Conservation (phyloP, 2,797 vertebrate genomes). For the Squalus acanthias region DNA sequence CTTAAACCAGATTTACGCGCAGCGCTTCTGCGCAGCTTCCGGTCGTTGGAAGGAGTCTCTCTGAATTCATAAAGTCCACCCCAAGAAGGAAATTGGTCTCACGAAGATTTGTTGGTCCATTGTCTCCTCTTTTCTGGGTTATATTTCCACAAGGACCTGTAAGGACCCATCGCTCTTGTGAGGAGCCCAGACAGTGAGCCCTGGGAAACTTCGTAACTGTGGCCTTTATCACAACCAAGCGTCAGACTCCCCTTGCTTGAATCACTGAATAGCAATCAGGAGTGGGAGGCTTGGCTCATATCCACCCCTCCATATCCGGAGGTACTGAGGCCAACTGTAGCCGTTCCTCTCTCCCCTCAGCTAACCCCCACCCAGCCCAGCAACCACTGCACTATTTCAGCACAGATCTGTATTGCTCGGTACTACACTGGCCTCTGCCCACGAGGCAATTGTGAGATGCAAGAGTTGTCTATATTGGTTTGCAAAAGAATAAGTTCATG, state of each 20-base stretch:
- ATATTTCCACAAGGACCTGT: too few species aligned
- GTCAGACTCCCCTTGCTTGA: neutral
- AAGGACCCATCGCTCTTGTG: too few species aligned
- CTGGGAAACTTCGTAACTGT: too few species aligned
- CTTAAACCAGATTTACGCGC: too few species aligned
- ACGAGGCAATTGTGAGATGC: neutral
- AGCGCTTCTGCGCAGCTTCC: too few species aligned
- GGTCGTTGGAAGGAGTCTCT: too few species aligned
- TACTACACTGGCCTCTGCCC: neutral
- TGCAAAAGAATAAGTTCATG: neutral
- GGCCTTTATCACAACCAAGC: neutral
- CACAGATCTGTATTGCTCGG: neutral
- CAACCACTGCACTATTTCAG: neutral
- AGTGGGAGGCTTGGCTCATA: neutral
- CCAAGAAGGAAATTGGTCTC: too few species aligned
- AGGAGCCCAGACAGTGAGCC: too few species aligned
- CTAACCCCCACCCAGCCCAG: too few species aligned
- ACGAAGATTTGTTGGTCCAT: too few species aligned
- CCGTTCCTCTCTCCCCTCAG: neutral
- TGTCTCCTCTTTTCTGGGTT: too few species aligned
- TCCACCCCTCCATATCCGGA: neutral
- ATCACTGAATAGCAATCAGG: neutral
- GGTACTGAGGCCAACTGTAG: neutral
- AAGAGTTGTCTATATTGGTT: neutral
- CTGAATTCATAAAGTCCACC: too few species aligned